A percentile compares a stretch with the other conserved stretches of the same genome.
phyloP scores from a whole-genome alignment of 2,113 vertebrate genomes.

The Regulus satrapa region DNA sequence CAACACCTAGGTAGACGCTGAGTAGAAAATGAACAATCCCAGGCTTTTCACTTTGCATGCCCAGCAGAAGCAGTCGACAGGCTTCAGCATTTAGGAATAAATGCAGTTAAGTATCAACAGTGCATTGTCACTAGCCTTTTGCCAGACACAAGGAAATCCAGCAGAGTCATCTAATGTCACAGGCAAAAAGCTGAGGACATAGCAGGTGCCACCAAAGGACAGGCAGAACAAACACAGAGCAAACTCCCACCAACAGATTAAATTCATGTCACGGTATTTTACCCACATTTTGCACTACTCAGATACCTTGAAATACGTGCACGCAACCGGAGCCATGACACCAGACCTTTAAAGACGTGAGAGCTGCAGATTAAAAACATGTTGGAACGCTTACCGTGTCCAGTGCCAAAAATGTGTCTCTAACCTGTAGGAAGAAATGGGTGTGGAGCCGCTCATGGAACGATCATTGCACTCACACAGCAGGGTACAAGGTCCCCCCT shows the following conservation, averaged over 20 bases:
- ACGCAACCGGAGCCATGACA: conserved; percentile 75
- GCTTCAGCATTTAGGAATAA: neutral
- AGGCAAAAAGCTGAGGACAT: neutral
- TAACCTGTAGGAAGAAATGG: conserved; percentile 75
- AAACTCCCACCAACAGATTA: neutral
- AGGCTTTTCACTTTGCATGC: neutral
- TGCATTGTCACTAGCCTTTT: neutral
- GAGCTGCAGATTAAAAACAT: conserved; percentile 79
- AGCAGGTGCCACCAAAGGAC: neutral
- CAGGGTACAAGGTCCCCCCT: neutral
- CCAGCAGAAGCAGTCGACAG: neutral
- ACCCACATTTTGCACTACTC: conserved; percentile 19
- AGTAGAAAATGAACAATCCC: neutral
- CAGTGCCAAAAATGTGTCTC: conserved; percentile 85
- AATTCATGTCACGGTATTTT: neutral
- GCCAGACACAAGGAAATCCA: neutral
- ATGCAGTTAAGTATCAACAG: neutral
- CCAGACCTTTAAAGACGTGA: conserved; percentile 75
- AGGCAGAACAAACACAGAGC: neutral
- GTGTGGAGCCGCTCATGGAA: conserved; percentile 61
- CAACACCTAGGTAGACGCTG: neutral
- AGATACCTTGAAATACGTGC: conserved; percentile 56
- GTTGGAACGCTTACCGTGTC: conserved; percentile 81
- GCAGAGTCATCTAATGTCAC: neutral
- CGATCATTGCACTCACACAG: conserved; percentile 39